Conservation (phyloP, 2,888 invertebrate genomes). For the Drosophila meridionalis region DNA sequence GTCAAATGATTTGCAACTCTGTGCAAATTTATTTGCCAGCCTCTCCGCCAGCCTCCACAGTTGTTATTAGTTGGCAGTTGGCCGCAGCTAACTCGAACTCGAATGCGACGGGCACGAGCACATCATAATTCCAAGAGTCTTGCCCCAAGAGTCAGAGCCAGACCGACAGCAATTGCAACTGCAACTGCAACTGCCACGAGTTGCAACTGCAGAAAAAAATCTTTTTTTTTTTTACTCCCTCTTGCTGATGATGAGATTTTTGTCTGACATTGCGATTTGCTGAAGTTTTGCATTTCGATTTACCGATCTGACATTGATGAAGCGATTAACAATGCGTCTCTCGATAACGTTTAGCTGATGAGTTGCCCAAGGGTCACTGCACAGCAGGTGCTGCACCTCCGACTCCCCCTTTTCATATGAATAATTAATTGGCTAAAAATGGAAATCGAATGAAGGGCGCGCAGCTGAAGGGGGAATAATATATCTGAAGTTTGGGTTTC, state of each 20-base stretch:
- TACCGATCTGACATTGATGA: slow-evolving; percentile 68
- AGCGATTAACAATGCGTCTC: slow-evolving; percentile 66
- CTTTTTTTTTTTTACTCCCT: slow-evolving; percentile 7
- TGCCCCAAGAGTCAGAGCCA: slow-evolving; percentile 30
- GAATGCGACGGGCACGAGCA: slow-evolving; percentile 45
- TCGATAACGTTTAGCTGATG: slow-evolving; percentile 69
- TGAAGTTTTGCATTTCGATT: slow-evolving; percentile 30
- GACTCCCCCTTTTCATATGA: not conserved
- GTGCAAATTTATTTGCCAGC: slow-evolving; percentile 70
- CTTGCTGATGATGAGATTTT: slow-evolving; percentile 56
- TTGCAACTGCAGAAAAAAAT: slow-evolving; percentile 16
- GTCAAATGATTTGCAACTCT: slow-evolving; percentile 76
- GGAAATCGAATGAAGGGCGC: slow-evolving; percentile 24
- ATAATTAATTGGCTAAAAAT: slow-evolving; percentile 14
- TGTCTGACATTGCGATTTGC: slow-evolving; percentile 50
- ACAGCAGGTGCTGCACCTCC: slow-evolving; percentile 58
- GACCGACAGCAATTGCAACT: slow-evolving; percentile 35
- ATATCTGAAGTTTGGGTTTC: not conserved
- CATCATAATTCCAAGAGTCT: slow-evolving; percentile 60
- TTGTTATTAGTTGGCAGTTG: slow-evolving; percentile 69
- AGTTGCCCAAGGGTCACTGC: slow-evolving; percentile 38
- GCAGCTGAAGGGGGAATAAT: not conserved
- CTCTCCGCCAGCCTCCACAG: slow-evolving; percentile 28
- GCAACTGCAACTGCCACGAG: slow-evolving; percentile 17
- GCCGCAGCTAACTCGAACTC: slow-evolving; percentile 24